Evolutionary conservation across 1,140 invertebrate genomes (phyloP), one percentile per base, ranked within the genome.

Genomic region (Eupristina koningsbergeri): DNA sequence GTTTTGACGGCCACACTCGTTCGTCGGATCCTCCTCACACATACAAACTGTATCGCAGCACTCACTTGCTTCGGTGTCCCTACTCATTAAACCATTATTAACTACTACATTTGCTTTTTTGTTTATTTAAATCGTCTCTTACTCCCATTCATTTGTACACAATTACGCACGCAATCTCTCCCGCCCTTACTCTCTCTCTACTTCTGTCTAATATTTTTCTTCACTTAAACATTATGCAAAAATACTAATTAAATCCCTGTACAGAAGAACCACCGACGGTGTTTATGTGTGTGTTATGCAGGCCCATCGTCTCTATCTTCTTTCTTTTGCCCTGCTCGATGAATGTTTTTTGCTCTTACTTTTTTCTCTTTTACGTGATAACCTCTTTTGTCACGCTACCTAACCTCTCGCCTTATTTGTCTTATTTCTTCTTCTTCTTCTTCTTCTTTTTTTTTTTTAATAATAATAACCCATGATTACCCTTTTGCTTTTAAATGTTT

Each of bases 211-310:
- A 50, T 67, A 41, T n/a, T 69, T 41, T 67, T 77, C 34, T 53
- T 69, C 74, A 77, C 87, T 86, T 85, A 86, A 85, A 87, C 83
- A 85, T 90, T 89, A 89, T 92, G 91, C 89, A 92, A 92, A 91
- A 92, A 92, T 92, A 91, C 90, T 91, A 91, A 87, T 91, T 90
- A 87, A 89, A 91, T 92, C 87, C 90, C 90, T 91, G 90, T 92
- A 91, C 91, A 91, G 87, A 90, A 90, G 87, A 90, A 89, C 87
- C 85, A 87, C 84, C 75, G 82, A 83, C 87, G 50, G 73, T 81
- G 86, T 84, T 80, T 86, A n/a, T n/a, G 79, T 80, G 77, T 86
- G 63, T 83, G 69, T 85, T 77, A 74, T 74, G 81, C 78, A 81
- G 73, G 63, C 73, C 74, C n/a, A 67, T 80, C 83, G 75, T 82